Evolutionary conservation across 2,888 invertebrate species (phyloP).

Genomic region (Himalopsyche anomala): DNA sequence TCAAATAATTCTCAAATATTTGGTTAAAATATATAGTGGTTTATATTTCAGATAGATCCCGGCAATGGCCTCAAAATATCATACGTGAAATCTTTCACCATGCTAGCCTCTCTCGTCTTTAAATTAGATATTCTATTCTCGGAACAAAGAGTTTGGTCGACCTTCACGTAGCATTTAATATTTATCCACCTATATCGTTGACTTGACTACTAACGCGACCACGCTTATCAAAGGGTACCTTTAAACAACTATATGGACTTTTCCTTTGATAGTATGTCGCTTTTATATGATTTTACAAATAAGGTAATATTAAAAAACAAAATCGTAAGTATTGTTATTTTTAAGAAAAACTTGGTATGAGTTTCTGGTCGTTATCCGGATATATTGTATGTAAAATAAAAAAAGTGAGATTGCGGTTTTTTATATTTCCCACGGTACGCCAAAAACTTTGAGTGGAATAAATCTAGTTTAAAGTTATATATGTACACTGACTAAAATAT

Average conservation of each 20-base stretch:
- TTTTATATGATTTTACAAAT: neutral
- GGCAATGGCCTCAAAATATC: neutral
- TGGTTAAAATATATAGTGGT: too few species aligned
- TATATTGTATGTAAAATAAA: too few species aligned
- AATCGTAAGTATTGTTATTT: neutral
- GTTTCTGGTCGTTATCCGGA: too few species aligned
- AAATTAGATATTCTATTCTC: constrained; percentile 27
- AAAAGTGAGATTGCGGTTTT: too few species aligned
- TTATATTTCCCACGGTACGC: too few species aligned
- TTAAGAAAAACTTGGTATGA: neutral
- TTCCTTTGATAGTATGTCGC: neutral
- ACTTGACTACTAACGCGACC: constrained; percentile 10
- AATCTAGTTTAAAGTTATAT: too few species aligned
- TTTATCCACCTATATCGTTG: constrained; percentile 16
- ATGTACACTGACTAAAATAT: too few species aligned
- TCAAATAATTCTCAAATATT: too few species aligned
- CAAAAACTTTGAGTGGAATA: too few species aligned
- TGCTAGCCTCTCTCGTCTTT: neutral
- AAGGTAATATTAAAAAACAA: neutral
- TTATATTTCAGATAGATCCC: neutral
- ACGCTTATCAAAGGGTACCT: neutral
- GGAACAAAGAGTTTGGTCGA: constrained; percentile 16
- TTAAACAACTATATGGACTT: neutral
- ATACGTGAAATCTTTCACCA: neutral
- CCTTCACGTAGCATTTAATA: constrained; percentile 25